These are phyloP conservation scores for Lucilia sericata DNA, from an alignment of 1,140 invertebrate species.

Conservation along the genomic window DNA sequence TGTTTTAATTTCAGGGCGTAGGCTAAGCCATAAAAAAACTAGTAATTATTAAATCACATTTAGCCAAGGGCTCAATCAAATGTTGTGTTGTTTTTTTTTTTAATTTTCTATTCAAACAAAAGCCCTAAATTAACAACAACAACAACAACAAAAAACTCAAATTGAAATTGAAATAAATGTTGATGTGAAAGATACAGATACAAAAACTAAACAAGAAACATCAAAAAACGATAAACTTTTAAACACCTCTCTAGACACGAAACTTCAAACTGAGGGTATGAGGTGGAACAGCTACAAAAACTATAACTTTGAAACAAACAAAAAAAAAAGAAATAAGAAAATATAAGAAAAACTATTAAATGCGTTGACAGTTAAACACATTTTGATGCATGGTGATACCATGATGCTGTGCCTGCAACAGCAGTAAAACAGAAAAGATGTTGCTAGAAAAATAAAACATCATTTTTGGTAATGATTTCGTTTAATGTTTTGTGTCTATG, in stretches of 20 bases:
- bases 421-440: not conserved
- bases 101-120: conserved; percentile 32
- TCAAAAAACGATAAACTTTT: conserved; percentile 39
- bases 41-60: conserved; percentile 35
- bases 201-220: not conserved
- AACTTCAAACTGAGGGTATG: not conserved
- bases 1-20: conserved; percentile 9
- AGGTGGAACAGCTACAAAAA: not conserved
- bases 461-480: conserved; percentile 34
- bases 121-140: not conserved
- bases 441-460: conserved; percentile 40
- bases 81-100: not conserved
- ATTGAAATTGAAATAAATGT: not conserved
- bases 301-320: too few relatives aligned
- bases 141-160: conserved; percentile 26
- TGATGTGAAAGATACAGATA: too few relatives aligned
- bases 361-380: conserved; percentile 42
- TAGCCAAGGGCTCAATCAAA: conserved; percentile 22
- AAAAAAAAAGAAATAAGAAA: not conserved
- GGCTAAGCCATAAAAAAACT: conserved; percentile 14
- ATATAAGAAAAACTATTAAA: conserved; percentile 29
- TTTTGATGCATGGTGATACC: conserved; percentile 18
- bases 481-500: conserved; percentile 33
- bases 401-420: not conserved
- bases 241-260: conserved; percentile 16